Evolutionary conservation across 2,888 invertebrate genomes (phyloP).

Genomic region (Nesidiocoris tenuis): DNA sequence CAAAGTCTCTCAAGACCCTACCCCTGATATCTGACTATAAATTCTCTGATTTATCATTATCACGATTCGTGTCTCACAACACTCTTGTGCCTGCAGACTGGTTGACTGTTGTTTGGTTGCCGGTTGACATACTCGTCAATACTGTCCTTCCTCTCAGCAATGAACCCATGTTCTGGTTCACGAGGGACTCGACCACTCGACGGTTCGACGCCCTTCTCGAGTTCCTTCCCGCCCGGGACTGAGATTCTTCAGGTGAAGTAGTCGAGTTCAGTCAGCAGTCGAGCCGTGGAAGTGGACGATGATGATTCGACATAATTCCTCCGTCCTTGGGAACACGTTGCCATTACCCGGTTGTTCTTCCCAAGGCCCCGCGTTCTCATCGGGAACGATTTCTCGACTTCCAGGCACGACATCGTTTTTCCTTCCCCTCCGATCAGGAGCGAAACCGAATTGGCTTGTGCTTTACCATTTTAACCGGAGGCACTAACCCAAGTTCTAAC

Average conservation of each 20-base stretch:
- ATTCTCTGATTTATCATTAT: too few species aligned
- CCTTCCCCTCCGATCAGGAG: neutral
- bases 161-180: too few species aligned
- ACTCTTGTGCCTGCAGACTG: too few species aligned
- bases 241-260: too few species aligned
- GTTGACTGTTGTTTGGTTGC: too few species aligned
- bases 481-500: neutral
- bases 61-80: too few species aligned
- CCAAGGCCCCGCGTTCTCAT: neutral
- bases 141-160: too few species aligned
- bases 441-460: neutral
- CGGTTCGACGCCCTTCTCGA: neutral
- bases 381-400: neutral
- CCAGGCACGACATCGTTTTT: neutral
- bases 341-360: constrained; percentile 16
- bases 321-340: constrained; percentile 35
- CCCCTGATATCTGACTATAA: too few species aligned
- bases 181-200: too few species aligned
- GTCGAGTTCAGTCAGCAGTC: neutral
- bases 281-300: constrained; percentile 6
- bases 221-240: too few species aligned
- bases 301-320: constrained; percentile 41
- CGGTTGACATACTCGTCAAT: too few species aligned
- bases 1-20: too few species aligned
- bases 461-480: neutral